Conservation (phyloP, 1,140 invertebrate species). For the Littorina saxatilis region DNA sequence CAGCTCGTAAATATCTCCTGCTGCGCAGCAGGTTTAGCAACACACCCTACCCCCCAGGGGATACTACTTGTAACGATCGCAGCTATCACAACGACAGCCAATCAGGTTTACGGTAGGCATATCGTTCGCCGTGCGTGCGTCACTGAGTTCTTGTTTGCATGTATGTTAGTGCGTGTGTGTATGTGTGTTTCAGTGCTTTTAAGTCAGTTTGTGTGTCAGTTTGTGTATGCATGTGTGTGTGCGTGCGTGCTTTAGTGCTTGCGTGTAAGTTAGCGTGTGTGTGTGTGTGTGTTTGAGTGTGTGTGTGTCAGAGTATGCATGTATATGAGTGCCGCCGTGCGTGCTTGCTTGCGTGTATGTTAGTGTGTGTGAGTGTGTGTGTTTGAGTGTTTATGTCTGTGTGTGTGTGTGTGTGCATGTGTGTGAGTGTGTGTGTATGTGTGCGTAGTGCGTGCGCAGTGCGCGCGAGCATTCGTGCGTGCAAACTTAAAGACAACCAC, state of each 20-base stretch:
- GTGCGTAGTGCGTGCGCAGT: too few species aligned
- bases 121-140: neutral
- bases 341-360: neutral
- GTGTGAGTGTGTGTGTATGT: neutral
- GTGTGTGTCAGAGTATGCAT: neutral
- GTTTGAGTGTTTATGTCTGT: slow-evolving; percentile 4
- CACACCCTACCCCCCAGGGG: too few species aligned
- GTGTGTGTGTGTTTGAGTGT: neutral
- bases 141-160: neutral
- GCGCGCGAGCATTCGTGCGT: neutral
- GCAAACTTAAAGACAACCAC: neutral
- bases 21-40: too few species aligned
- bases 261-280: neutral
- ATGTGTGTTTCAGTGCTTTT: neutral
- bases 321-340: neutral
- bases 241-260: slow-evolving; percentile 1
- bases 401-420: neutral
- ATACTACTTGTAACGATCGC: too few species aligned
- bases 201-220: neutral
- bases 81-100: too few species aligned
- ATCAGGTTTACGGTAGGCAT: too few species aligned
- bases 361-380: slow-evolving; percentile 15
- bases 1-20: too few species aligned
- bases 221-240: slow-evolving; percentile 15
- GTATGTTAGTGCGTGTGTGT: neutral